Conservation (phyloP, 2,797 vertebrate genomes). For the Scleropages formosus region DNA sequence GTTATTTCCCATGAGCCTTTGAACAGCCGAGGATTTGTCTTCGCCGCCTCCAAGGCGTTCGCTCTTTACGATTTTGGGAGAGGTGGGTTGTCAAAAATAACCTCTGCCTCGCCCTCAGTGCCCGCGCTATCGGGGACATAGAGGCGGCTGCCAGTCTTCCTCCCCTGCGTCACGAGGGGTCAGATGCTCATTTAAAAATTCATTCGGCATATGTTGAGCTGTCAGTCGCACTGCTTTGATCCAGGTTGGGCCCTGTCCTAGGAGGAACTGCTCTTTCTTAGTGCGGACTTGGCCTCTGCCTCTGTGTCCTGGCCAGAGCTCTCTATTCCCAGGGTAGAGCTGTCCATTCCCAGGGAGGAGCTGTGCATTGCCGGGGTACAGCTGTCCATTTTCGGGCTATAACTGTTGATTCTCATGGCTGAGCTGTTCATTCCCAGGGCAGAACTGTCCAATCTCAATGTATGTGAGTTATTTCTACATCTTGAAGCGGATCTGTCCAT, state of each 20-base stretch:
- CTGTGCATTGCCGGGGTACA: too few species aligned
- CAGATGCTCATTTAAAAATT: slow-evolving; percentile 77
- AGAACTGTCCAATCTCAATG: too few species aligned
- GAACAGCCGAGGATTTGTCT: neutral
- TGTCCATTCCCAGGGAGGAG: too few species aligned
- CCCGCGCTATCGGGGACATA: neutral
- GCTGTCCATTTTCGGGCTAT: too few species aligned
- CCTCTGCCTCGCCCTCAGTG: slow-evolving; percentile 56
- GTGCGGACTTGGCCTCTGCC: too few species aligned
- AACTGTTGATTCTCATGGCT: too few species aligned
- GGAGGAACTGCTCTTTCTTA: slow-evolving; percentile 44
- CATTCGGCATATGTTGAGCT: slow-evolving; percentile 72
- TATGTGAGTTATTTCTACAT: too few species aligned
- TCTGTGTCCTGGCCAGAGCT: too few species aligned
- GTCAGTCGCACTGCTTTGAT: slow-evolving; percentile 70
- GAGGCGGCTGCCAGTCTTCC: slow-evolving; percentile 9
- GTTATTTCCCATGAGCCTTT: slow-evolving; percentile 32
- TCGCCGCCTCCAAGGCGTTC: neutral
- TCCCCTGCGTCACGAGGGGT: slow-evolving; percentile 62
- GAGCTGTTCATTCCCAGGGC: too few species aligned
- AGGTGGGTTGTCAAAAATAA: slow-evolving; percentile 42
- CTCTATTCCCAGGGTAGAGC: too few species aligned
- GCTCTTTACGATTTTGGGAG: neutral
- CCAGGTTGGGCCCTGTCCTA: slow-evolving; percentile 58
- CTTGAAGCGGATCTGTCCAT: too few species aligned